Base-by-base conservation (phyloP, 2,888 invertebrate species). In the Germaria angustata region DNA sequence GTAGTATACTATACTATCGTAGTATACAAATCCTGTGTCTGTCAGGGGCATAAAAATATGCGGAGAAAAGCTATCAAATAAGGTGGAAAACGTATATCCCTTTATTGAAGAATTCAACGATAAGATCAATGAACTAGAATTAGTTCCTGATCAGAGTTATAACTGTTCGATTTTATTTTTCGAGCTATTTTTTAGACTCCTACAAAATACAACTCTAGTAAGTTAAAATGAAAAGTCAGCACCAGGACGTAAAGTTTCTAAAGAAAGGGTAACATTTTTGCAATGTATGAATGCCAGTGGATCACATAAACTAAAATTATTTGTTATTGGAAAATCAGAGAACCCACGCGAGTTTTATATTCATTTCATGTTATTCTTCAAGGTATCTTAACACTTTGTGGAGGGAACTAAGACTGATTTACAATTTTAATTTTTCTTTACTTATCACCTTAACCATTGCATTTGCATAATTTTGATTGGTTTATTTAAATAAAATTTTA, bases 251-350 rank as follows among this genome's bases (percentile, higher is more conserved):
- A 80, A 80, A 57, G 20, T 44, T n/a, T 69, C 53, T 22, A 83
- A 84, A 39, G 82, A 86, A 66, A 68, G 83, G 44, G 20, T 85
- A 34, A 84, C 72, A 9, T 83, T 86, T 57, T 51, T 85, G 15
- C 73, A 81, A 13, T 86, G 86, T 55, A 61, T 81, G 8, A 86
- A 86, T 77, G 84, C 82, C 28, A 76, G 84, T 17, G 86, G 85
- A 22, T 44, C 68, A 28, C 84, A 86, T 71, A 86, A 87, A 80
- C 32, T 86, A 8, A 76, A 63, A 57, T 76, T 84, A 13, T 68
- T 86, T 15, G 73, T 85, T 24, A 81, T 84, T 41, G 85, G 85
- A n/a, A 80, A 84, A 41, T 71, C 81, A n/a, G 82, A 77, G n/a
- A 85, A 84, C 66, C 77, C 85, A 13, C 46, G 84, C 20, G 51